phyloP scores from a whole-genome alignment of 2,888 invertebrate species.

The Caenorhabditis sinica region DNA sequence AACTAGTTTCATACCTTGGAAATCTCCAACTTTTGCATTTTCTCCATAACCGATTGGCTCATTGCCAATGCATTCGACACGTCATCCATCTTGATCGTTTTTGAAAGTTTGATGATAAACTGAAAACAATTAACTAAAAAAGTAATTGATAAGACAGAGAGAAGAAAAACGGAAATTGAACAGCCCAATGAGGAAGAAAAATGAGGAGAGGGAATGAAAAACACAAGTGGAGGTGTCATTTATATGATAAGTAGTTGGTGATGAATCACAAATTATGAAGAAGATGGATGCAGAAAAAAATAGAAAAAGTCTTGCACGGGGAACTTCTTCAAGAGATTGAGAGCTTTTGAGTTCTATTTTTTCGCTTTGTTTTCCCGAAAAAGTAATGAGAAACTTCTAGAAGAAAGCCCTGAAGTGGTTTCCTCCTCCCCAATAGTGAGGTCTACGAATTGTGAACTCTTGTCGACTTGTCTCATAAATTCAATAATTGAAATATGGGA shows the following conservation, averaged over 20 bases:
- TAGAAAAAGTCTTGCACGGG: background rate
- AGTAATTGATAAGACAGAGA: conserved; percentile 3
- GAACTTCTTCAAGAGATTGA: too few relatives aligned
- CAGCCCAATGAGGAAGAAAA: background rate
- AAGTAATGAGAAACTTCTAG: too few relatives aligned
- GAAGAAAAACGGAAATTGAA: conserved; percentile 14
- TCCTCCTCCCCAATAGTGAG: too few relatives aligned
- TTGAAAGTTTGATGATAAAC: background rate
- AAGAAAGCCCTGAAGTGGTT: too few relatives aligned
- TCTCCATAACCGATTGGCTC: conserved; percentile 54
- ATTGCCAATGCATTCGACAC: conserved; percentile 49
- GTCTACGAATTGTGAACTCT: background rate
- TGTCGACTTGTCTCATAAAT: conserved; percentile 11
- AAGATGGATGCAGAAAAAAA: background rate
- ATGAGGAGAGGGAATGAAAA: background rate
- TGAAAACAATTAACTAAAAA: conserved; percentile 15
- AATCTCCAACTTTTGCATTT: conserved; percentile 50
- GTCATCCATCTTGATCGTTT: conserved; percentile 44
- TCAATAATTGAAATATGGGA: conserved; percentile 15
- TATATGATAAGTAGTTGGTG: conserved; percentile 8
- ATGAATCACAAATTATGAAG: conserved; percentile 1
- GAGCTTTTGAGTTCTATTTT: too few relatives aligned
- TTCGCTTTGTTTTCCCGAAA: too few relatives aligned
- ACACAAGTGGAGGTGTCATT: conserved; percentile 4
- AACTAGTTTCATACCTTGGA: conserved; percentile 33